Base-by-base conservation (phyloP, 2,888 invertebrate species). In the Bellardia pandia region DNA sequence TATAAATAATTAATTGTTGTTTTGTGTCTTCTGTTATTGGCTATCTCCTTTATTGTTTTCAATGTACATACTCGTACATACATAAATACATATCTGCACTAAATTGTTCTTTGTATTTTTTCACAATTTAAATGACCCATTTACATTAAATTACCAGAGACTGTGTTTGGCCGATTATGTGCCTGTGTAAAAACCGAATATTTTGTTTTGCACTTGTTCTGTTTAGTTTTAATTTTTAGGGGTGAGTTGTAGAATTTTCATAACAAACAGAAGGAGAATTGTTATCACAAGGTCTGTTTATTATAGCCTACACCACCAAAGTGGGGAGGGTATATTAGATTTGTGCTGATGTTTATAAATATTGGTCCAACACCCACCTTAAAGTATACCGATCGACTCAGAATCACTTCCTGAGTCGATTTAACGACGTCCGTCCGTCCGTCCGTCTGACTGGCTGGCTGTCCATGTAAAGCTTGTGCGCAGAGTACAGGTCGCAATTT, bases 51-150 rank as follows among this genome's bases (percentile, higher is more conserved):
- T 74, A 58, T 62, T 76, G 56, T 53, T 77, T 66, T 77, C 6
- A 42, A 66, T 72, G 51, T 78, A 51, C 37, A n/a, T 48, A 42
- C 8, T 42, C 9, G 40, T 48, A 6, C 14, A 11, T 56, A 56
- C 16, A 56, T 56, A 16, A 33, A 45, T 37, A 23, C 33, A 37
- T 30, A 3, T 1, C 23, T 23, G 23, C 13, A 68, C 45, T 66
- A 16, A 66, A 51, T 56, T 64, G 11, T 53, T 75, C 30, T 51
- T 82, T 45, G 30, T 71, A 42, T 51, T 68, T 51, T 62, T 51
- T 71, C 56, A 56, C 51, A 68, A 51, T 66, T 77, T 68, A 68
- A 81, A 58, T 87, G 85, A 87, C 85, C 85, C 85, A 78, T 78
- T 81, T 87, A 75, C 69, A 56, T 74, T 33, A 51, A 78, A 51